A percentile compares a stretch with the other conserved stretches of the same genome.
Conservation (phyloP, 1,140 invertebrate species). For the Macrotrachela quadricornifera region DNA sequence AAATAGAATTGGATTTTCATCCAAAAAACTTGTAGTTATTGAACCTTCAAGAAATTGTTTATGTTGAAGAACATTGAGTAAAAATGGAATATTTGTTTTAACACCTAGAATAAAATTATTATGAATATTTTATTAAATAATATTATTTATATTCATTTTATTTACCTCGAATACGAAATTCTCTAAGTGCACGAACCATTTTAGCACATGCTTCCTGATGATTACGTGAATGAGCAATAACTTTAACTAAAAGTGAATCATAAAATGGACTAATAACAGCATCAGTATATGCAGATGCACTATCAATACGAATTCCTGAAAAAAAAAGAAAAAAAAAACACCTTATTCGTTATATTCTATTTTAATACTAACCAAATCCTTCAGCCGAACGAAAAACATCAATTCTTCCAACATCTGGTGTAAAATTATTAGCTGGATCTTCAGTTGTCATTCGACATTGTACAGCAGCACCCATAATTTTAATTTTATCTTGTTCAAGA, state of each 20-base stretch:
- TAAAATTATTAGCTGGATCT: conserved; percentile 86
- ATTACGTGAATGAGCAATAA: conserved; percentile 79
- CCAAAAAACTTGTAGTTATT: conserved; percentile 93
- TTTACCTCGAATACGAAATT: conserved; percentile 70
- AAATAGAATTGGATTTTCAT: conserved; percentile 89
- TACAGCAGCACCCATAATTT: conserved; percentile 64
- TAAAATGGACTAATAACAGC: conserved; percentile 7
- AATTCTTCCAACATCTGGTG: conserved; percentile 87
- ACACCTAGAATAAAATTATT: conserved; percentile 12
- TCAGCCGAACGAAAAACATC: conserved; percentile 38
- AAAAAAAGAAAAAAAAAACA: too few relatives aligned
- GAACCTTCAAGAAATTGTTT: conserved; percentile 81
- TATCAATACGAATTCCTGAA: conserved; percentile 7
- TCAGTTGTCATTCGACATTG: conserved; percentile 97
- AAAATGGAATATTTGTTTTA: conserved; percentile 89
- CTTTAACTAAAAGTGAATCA: conserved; percentile 47
- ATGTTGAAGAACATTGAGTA: conserved; percentile 86
- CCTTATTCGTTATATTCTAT: too few relatives aligned
- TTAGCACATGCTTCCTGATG: conserved; percentile 72
- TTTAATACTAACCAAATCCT: background rate
- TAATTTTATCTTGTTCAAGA: conserved; percentile 65
- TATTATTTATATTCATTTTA: too few relatives aligned
- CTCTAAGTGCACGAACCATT: conserved; percentile 78
- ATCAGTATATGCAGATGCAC: conserved; percentile 6
- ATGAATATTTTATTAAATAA: too few relatives aligned